Conservation (phyloP, 2,797 vertebrate genomes). For the Onychomys arenicola region DNA sequence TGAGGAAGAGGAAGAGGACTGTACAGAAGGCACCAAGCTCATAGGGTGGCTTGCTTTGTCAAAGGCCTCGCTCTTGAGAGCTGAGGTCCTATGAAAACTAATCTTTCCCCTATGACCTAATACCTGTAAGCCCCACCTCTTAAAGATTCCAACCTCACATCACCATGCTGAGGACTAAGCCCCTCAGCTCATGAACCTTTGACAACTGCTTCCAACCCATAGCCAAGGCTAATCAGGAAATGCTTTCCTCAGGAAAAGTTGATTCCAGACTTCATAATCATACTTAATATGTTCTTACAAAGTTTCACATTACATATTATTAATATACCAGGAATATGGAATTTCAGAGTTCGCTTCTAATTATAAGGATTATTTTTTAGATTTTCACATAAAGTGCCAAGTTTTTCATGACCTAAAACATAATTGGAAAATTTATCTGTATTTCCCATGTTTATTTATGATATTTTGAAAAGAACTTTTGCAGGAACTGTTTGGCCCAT, state of each 20-base stretch:
- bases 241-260: background rate
- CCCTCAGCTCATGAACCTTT: background rate
- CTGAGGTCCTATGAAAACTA: background rate
- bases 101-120: background rate
- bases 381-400: background rate
- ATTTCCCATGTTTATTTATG: background rate
- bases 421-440: background rate
- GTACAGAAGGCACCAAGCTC: background rate
- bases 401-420: background rate
- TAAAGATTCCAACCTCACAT: background rate
- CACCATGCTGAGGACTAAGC: background rate
- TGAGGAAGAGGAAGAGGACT: background rate
- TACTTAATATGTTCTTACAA: background rate
- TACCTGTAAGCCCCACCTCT: background rate
- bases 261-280: background rate
- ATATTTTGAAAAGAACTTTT: background rate
- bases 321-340: background rate
- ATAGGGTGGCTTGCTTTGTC: background rate
- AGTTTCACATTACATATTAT: background rate
- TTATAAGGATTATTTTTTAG: background rate
- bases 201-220: background rate
- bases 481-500: background rate
- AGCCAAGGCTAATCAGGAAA: background rate
- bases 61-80: background rate
- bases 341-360: conserved; percentile 50